A percentile compares a stretch with the other conserved stretches of the same genome.
Conservation (phyloP, 2,888 invertebrate species). For the Morinoia aosen region DNA sequence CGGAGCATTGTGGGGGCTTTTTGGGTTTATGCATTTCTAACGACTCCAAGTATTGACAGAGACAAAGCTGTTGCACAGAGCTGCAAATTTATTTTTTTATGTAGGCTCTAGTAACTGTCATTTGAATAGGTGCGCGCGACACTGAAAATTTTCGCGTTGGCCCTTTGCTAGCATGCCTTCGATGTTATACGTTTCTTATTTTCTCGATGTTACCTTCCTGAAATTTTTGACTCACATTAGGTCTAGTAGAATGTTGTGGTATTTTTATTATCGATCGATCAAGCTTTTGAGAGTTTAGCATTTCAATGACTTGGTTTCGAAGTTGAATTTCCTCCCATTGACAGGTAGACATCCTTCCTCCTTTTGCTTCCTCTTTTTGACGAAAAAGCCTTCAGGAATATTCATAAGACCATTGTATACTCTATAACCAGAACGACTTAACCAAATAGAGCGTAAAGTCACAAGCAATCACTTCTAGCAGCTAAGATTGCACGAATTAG, state of each 20-base stretch:
- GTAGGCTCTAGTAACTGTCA: background rate
- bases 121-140: too few species aligned
- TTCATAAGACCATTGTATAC: background rate
- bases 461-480: background rate
- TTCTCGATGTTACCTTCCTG: too few species aligned
- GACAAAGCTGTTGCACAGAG: background rate
- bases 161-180: too few species aligned
- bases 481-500: background rate
- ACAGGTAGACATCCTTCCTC: background rate
- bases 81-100: background rate
- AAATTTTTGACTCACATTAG: too few species aligned
- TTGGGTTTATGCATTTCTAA: too few species aligned
- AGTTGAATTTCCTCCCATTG: background rate
- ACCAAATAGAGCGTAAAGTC: background rate
- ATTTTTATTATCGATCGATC: too few species aligned
- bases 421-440: background rate
- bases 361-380: background rate
- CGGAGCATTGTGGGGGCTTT: too few species aligned
- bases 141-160: too few species aligned
- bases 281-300: too few species aligned
- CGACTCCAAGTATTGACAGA: background rate
- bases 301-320: background rate
- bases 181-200: too few species aligned
- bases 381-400: background rate
- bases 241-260: too few species aligned